Percentiles rank a stretch among this genome's conserved stretches.
Evolutionary conservation across 2,797 vertebrate species (phyloP).

Genomic region (Chelmon rostratus): DNA sequence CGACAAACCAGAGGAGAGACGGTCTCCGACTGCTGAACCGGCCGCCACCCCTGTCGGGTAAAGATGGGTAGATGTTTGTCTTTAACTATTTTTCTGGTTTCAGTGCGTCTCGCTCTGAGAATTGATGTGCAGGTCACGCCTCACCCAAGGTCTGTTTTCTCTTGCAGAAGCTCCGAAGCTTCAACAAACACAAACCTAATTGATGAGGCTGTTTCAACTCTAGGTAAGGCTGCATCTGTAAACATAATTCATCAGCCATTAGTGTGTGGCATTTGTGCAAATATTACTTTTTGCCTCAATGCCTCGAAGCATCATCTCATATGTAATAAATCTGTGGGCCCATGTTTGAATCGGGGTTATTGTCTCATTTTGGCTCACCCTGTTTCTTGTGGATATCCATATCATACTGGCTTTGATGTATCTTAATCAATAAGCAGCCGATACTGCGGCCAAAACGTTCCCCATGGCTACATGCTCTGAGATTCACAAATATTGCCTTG

Average conservation of each 20-base stretch:
- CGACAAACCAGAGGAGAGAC: constrained; percentile 85
- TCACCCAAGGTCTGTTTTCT: constrained; percentile 58
- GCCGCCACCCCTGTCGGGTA: constrained; percentile 64
- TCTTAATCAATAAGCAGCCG: constrained; percentile 25
- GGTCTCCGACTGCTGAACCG: constrained; percentile 77
- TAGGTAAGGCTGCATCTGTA: constrained; percentile 86
- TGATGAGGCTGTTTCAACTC: constrained; percentile 95
- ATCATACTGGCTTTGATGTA: neutral
- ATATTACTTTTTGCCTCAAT: neutral
- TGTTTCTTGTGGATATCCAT: neutral
- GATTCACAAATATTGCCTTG: constrained; percentile 32
- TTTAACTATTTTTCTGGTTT: neutral
- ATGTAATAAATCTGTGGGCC: neutral
- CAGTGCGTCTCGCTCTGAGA: neutral
- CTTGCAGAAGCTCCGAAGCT: constrained; percentile 87
- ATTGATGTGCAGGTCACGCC: neutral
- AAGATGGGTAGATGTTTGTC: constrained; percentile 36
- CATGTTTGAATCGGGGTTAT: no score
- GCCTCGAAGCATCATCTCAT: neutral
- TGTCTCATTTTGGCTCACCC: neutral
- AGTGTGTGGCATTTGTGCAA: neutral
- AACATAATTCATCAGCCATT: neutral
- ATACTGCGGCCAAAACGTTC: constrained; percentile 3
- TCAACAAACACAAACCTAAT: constrained; percentile 92
- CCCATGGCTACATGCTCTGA: neutral